Base-by-base conservation (phyloP, 2,113 vertebrate genomes). In the Tonatia bakeri region DNA sequence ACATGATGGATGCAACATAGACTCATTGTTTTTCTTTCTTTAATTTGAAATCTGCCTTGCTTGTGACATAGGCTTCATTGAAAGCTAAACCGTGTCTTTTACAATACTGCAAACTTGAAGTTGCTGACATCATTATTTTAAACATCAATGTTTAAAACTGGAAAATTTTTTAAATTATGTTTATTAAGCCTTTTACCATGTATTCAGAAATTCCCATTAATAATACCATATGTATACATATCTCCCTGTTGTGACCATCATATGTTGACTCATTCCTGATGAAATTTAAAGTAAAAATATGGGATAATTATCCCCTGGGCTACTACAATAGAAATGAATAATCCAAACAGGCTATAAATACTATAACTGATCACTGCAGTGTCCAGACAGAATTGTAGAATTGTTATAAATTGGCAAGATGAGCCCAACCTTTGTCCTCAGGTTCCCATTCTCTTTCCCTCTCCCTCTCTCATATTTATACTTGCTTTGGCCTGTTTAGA, bases 81-180 rank as follows among this genome's bases (percentile, higher is more conserved):
- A 75, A 86, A 38, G 28, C 15, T 80, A 92, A 89, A 82, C 43
- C 33, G 8, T 67, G 84, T 88, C 45, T 85, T 89, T 81, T 73
- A 73, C 56, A 72, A 77, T 72, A 79, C 4, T 72, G 14, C 8
- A 94, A 88, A 77, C 47, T 16, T 70, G 16, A 82, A 87, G 19
- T 70, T 93, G 19, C 61, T n/a, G 36, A 90, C 87, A 54, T 93
- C 50, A 80, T 80, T 84, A 86, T 70, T 96, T 96, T 86, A 90
- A 56, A 87, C 11, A 87, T 50, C 47, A 69, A 50, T 52, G 13
- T 95, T 90, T 91, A 77, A 87, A 95, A 83, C 20, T 17, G 91
- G 61, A 16, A 31, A 70, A 76, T 47, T 28, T 56, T 83, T 28
- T 38, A 20, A 61, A 86, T 43, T 28, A 85, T 90, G 52, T 28